These are phyloP conservation scores for Epizoanthus rinbou DNA, from an alignment of 92 coral and sea anemone genomes.

Conservation along the genomic window DNA sequence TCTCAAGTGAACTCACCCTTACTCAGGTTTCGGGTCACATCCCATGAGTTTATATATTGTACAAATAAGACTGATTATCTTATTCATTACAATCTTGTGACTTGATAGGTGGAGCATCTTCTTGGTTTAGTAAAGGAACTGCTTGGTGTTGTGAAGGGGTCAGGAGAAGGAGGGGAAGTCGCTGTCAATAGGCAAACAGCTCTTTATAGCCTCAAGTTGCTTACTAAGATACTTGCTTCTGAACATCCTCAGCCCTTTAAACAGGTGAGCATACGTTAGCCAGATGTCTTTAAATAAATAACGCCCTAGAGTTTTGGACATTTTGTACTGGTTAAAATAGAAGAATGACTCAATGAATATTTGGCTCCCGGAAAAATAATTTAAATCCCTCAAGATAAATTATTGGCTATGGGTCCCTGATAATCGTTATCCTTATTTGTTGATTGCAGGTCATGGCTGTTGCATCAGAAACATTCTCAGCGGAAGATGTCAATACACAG, in stretches of 20 bases:
- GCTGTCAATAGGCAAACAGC: constrained; percentile 90
- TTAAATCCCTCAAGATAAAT: too few species aligned
- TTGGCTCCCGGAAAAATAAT: too few species aligned
- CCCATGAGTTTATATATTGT: too few species aligned
- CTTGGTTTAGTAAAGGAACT: constrained; percentile 68
- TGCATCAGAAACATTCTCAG: constrained; percentile 62
- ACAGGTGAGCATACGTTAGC: constrained; percentile 65
- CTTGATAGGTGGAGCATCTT: constrained; percentile 59
- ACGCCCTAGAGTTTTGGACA: too few species aligned
- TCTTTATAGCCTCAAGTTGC: constrained; percentile 79
- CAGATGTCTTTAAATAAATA: too few species aligned
- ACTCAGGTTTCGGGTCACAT: too few species aligned
- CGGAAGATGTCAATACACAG: constrained; percentile 72
- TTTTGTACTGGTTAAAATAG: too few species aligned
- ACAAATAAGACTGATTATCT: neutral
- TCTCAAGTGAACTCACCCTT: too few species aligned
- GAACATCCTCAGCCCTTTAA: constrained; percentile 74
- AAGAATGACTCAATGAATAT: too few species aligned
- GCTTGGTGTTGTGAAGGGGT: constrained; percentile 53
- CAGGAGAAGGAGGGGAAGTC: constrained; percentile 64
- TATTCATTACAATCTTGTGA: neutral
- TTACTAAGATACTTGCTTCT: constrained; percentile 72
- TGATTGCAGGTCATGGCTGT: constrained; percentile 67
- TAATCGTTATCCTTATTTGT: neutral
- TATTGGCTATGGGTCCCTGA: too few species aligned